Evolutionary conservation across 2,113 vertebrate species (phyloP).

Genomic region (Periophthalmodon schlosseri): DNA sequence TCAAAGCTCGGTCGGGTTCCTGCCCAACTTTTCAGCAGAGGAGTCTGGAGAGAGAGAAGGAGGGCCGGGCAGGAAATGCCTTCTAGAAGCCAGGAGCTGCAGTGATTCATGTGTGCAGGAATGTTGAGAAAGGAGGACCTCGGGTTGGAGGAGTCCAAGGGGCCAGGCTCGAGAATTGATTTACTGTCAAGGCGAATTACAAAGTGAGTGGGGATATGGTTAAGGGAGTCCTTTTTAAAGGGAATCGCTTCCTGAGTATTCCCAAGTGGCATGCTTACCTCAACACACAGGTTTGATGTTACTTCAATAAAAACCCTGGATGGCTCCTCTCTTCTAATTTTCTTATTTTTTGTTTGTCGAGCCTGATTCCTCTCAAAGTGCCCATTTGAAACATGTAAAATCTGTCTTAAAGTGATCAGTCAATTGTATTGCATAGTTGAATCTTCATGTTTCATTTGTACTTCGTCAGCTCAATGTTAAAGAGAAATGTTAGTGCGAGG

Average conservation of each 20-base stretch:
- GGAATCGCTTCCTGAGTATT: conserved; percentile 91
- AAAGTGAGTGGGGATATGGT: conserved; percentile 88
- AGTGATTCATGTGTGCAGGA: conserved; percentile 95
- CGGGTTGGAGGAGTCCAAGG: conserved; percentile 82
- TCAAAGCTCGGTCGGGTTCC: conserved; percentile 82
- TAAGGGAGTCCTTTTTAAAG: conserved; percentile 88
- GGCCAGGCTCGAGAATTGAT: conserved; percentile 93
- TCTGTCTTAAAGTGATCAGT: conserved; percentile 70
- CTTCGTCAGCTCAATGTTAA: conserved; percentile 58
- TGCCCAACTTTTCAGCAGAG: conserved; percentile 83
- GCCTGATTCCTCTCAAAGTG: conserved; percentile 63
- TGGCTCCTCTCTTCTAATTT: conserved; percentile 43
- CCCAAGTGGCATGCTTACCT: conserved; percentile 89
- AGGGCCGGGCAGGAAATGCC: conserved; percentile 92
- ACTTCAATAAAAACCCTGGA: conserved; percentile 52
- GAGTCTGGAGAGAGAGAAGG: conserved; percentile 68
- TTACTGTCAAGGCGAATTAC: conserved; percentile 96
- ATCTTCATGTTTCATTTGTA: conserved; percentile 68
- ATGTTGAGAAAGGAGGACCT: conserved; percentile 82
- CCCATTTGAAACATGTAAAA: conserved; percentile 66
- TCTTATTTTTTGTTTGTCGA: conserved; percentile 28
- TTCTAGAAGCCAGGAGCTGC: conserved; percentile 94
- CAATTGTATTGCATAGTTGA: conserved; percentile 65
- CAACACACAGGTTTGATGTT: conserved; percentile 89
- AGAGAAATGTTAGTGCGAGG: conserved; percentile 55